Conservation (phyloP, 2,113 vertebrate species). For the Laticauda laticaudata region DNA sequence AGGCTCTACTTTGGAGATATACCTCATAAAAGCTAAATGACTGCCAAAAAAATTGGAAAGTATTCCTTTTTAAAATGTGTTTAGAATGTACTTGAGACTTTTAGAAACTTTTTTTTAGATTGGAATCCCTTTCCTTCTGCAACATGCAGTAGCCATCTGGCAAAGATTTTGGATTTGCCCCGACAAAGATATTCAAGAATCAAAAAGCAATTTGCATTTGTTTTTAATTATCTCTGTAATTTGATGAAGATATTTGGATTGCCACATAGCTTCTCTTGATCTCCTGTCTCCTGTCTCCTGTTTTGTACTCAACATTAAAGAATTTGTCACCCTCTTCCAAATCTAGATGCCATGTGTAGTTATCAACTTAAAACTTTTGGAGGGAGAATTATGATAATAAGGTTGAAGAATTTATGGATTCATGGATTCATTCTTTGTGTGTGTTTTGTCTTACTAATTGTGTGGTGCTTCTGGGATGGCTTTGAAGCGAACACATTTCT, state of each 20-base stretch:
- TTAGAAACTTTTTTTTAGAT: not conserved
- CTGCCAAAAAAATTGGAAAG: not conserved
- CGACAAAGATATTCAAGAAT: not conserved
- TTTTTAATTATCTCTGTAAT: not conserved
- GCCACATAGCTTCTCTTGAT: not conserved
- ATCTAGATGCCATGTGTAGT: not conserved
- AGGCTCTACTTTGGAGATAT: conserved; percentile 20
- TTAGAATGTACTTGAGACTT: not conserved
- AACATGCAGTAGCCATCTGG: not conserved
- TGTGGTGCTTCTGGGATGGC: not conserved
- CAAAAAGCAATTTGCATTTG: not conserved
- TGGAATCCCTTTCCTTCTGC: not conserved
- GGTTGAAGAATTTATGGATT: not conserved
- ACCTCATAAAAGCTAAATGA: not conserved
- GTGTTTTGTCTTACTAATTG: not conserved
- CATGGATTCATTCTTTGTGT: not conserved
- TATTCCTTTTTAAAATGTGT: conserved; percentile 1
- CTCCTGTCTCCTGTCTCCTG: not conserved
- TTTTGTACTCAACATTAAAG: not conserved
- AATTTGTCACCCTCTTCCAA: not conserved
- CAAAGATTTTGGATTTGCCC: not conserved
- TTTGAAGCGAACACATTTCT: not conserved
- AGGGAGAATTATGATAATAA: not conserved
- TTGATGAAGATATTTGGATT: not conserved
- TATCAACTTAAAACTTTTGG: not conserved